These are phyloP conservation scores for Julus scandinavius DNA, from an alignment of 2,888 invertebrate species.

Conservation along the genomic window DNA sequence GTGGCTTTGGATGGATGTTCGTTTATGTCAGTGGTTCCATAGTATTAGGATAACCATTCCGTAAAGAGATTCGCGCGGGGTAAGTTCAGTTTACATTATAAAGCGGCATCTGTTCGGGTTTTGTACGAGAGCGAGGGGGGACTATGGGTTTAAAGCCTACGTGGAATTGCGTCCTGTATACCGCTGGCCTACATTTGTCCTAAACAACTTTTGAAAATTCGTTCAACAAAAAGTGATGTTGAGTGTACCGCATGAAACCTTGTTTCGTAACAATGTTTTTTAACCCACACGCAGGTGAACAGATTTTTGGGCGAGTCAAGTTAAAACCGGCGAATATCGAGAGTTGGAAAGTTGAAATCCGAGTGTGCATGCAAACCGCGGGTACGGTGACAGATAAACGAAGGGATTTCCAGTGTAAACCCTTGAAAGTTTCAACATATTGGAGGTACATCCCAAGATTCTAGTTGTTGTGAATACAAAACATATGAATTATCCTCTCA, in stretches of 20 bases:
- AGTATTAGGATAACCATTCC: slow-evolving; percentile 4
- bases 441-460: background rate
- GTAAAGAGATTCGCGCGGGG: background rate
- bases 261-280: background rate
- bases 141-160: background rate
- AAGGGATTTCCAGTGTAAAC: background rate
- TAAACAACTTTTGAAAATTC: background rate
- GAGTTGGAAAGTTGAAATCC: background rate
- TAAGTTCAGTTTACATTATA: background rate
- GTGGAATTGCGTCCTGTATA: background rate
- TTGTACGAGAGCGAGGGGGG: background rate
- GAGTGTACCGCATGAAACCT: background rate
- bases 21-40: slow-evolving; percentile 3
- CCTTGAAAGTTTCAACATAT: background rate
- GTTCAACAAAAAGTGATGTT: background rate
- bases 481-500: background rate
- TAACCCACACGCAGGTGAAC: background rate
- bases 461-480: background rate
- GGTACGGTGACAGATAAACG: background rate
- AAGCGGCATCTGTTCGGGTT: slow-evolving; percentile 2
- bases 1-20: slow-evolving; percentile 18
- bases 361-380: background rate
- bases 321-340: background rate
- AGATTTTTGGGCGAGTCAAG: background rate
- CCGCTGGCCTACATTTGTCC: background rate